Evolutionary conservation across 1,140 invertebrate genomes (phyloP), one percentile per base, ranked within the genome.

Genomic region (Trachymyrmex septentrionalis): DNA sequence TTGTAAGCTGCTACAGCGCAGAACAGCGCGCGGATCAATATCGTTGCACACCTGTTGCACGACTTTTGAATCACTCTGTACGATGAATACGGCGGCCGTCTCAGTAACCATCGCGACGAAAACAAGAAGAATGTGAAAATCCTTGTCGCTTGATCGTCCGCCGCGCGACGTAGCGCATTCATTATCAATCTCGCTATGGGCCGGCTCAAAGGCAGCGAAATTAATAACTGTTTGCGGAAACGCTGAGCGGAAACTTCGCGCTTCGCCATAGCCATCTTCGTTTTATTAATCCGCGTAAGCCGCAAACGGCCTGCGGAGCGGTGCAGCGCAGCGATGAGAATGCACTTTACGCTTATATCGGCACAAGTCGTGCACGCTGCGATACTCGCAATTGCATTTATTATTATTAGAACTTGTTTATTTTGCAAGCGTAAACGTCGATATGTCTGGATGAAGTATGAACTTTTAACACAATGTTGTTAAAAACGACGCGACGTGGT

Each of bases 161-260:
- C 7, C 55, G 57, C 27, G 34, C 73, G 38, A 50, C 69, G 80
- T 48, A 69, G 85, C 86, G 88, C 80, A 85, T 90, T 84, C 88
- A 90, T 90, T 90, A 90, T 90, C 86, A 86, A 90, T 87, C 80
- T 90, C 87, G 73, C 86, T 44, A 53, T 71, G 86, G 64, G 59
- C 88, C 21, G 50, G 53, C 67, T 48, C 89, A 90, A 91, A 90
- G 89, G 77, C 67, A 78, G 69, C 50, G 78, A 91, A 91, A 91
- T 91, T 91, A 91, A 91, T 91, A 91, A 90, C 87, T 91, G 90
- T 91, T 91, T 91, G 89, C 89, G 59, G 84, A 88, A 90, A 88
- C 76, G 86, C 87, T 90, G 55, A 90, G 86, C 76, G 69, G 69
- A 75, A 84, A 84, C 69, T 84, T 84, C 19, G 57, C 69, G 61